Base-by-base conservation (phyloP, 2,888 invertebrate genomes). In the Polymixis flavicincta region DNA sequence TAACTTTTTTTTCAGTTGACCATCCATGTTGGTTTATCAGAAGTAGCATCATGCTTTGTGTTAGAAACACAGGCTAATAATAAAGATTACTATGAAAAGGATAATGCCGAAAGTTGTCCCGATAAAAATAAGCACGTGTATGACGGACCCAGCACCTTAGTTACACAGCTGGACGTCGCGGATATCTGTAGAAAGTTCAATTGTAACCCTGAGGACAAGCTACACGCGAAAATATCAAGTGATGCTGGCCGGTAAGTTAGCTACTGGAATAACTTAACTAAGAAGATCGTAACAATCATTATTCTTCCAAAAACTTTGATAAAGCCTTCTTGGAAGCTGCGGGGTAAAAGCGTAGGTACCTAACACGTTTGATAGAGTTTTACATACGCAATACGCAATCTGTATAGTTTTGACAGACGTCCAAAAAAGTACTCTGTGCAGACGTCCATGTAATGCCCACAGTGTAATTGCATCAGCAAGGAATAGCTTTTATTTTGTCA, bases 1-100 rank as follows among this genome's bases (percentile, higher is more conserved):
- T 17, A 4, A 14, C 22, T 61, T 13, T 45, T 8, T 50, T 96
- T 97, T 52, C 92, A 98, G 98, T 94, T 98, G 71, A 97, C 98
- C 84, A 97, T 99, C 50, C 98, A 98, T 90, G 98, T 98, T 19
- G 98, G 98, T 19, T 98, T 98, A 52, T 17, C 32, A 59, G 98
- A 98, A 0, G 91, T 78, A 94, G 28, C 96, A 2, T 17, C 42
- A 42, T 96, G 97, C 85, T 92, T 98, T 55, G 97, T 97, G 0
- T 89, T 99, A 64, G 98, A 99, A 93, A 97, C 95, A 63, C 96
- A 96, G 9, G 80, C 98, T 98, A 25, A 25, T 0, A 42, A 14
- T 22, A 22, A 9, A 5, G 9, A 25, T 19, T 68, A 59, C 22
- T 28, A 4, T 5, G 0, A 0, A 8, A 2, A 0, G 6, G 60